Percentiles rank a stretch among this genome's conserved stretches.
phyloP scores from a whole-genome alignment of 1,140 invertebrate genomes.

The Periplaneta americana region DNA sequence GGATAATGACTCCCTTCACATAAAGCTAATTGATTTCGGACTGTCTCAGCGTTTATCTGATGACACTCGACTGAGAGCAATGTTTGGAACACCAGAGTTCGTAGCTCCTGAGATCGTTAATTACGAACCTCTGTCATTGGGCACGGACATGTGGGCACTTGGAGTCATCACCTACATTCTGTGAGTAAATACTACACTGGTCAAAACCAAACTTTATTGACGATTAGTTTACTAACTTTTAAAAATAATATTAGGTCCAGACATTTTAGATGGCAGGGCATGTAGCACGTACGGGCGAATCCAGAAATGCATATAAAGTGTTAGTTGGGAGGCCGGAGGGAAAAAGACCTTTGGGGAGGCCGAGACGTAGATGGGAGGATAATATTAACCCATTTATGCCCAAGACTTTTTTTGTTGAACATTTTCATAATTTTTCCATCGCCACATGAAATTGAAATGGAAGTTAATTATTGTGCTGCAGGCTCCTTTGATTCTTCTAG shows the following conservation, averaged over 20 bases:
- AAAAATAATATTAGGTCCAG: background rate
- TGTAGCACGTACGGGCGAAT: too few relatives aligned
- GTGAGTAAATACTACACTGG: conserved; percentile 10
- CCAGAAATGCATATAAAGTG: too few relatives aligned
- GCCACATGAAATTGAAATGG: too few relatives aligned
- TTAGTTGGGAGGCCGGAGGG: too few relatives aligned
- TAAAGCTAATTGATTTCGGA: conserved; percentile 64
- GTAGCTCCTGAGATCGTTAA: conserved; percentile 63
- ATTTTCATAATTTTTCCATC: too few relatives aligned
- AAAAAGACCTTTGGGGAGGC: too few relatives aligned
- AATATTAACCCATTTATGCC: too few relatives aligned
- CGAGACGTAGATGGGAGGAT: too few relatives aligned
- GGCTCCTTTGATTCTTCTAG: too few relatives aligned
- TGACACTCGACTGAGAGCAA: conserved; percentile 41
- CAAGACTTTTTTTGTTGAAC: too few relatives aligned
- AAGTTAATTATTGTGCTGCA: too few relatives aligned
- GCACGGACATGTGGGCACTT: conserved; percentile 65
- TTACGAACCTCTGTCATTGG: conserved; percentile 59
- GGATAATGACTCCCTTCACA: conserved; percentile 23
- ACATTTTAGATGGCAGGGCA: too few relatives aligned
- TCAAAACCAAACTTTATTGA: background rate
- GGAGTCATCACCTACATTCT: conserved; percentile 63
- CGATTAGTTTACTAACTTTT: background rate
- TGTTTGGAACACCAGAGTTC: conserved; percentile 55
- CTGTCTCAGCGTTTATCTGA: conserved; percentile 50